Conservation (phyloP, 2,797 vertebrate species). For the Rhincodon typus region DNA sequence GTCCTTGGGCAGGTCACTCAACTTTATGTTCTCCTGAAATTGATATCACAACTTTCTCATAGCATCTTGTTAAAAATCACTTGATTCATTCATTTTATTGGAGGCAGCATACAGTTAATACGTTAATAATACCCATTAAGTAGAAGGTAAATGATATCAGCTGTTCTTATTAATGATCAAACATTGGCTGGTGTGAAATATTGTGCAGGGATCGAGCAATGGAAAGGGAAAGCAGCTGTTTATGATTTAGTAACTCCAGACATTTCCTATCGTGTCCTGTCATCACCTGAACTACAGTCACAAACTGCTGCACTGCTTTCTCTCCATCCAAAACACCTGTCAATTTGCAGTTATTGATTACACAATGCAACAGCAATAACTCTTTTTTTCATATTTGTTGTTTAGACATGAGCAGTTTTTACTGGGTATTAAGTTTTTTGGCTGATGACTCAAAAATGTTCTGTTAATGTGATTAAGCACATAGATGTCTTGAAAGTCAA, state of each 20-base stretch:
- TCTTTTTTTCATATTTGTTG: not conserved
- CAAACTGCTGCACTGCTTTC: conserved; percentile 3
- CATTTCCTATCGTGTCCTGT: not conserved
- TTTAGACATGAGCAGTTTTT: not conserved
- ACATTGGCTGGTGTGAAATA: not conserved
- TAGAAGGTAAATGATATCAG: not conserved
- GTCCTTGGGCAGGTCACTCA: not conserved
- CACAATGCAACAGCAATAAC: not conserved
- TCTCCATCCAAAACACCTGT: not conserved
- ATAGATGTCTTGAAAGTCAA: not conserved
- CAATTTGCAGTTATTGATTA: not conserved
- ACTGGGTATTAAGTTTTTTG: not conserved
- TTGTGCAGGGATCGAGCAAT: not conserved
- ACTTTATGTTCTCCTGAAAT: not conserved
- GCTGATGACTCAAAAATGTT: not conserved
- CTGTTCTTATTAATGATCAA: conserved; percentile 14
- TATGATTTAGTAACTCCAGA: not conserved
- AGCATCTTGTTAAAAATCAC: not conserved
- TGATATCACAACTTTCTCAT: not conserved
- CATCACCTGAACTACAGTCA: not conserved
- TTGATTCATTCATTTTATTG: conserved; percentile 11
- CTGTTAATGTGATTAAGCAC: not conserved
- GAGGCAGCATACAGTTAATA: not conserved
- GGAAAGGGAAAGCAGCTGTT: conserved; percentile 11
- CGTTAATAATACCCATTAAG: not conserved